These are phyloP conservation scores for Cotesia congregata DNA, from an alignment of 2,888 invertebrate species.

Conservation along the genomic window DNA sequence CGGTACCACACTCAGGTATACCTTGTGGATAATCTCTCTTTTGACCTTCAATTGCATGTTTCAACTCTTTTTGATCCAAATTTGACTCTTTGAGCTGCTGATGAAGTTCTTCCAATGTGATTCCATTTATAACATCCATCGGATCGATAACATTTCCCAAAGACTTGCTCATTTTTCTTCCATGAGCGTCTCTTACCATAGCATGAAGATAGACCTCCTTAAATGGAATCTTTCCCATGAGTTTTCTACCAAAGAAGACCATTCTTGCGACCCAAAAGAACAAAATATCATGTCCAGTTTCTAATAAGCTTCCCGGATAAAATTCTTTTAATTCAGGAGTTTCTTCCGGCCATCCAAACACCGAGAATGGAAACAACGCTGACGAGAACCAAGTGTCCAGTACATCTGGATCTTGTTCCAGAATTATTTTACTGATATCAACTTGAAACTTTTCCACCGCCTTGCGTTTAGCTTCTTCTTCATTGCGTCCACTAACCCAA, in stretches of 20 bases:
- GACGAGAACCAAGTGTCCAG: slow-evolving; percentile 99
- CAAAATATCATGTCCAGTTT: slow-evolving; percentile 97
- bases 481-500: slow-evolving; percentile 74
- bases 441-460: slow-evolving; percentile 80
- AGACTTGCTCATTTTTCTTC: slow-evolving; percentile 99
- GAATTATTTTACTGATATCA: slow-evolving; percentile 72
- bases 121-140: slow-evolving; percentile 92
- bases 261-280: slow-evolving; percentile 99
- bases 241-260: slow-evolving; percentile 95
- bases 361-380: slow-evolving; percentile 94
- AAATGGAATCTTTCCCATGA: slow-evolving; percentile 94
- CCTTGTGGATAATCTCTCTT: slow-evolving; percentile 80
- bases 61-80: slow-evolving; percentile 84
- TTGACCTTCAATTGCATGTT: slow-evolving; percentile 70
- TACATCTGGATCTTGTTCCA: slow-evolving; percentile 93
- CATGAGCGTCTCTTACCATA: slow-evolving; percentile 97
- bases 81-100: slow-evolving; percentile 83
- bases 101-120: slow-evolving; percentile 84
- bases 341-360: slow-evolving; percentile 96
- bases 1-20: slow-evolving; percentile 98
- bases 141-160: slow-evolving; percentile 98
- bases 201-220: slow-evolving; percentile 95
- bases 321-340: slow-evolving; percentile 81
- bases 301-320: slow-evolving; percentile 93
- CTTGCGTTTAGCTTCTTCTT: slow-evolving; percentile 84